Evolutionary conservation across 2,888 invertebrate genomes (phyloP).

Genomic region (Vannuccia rotundouncinata): DNA sequence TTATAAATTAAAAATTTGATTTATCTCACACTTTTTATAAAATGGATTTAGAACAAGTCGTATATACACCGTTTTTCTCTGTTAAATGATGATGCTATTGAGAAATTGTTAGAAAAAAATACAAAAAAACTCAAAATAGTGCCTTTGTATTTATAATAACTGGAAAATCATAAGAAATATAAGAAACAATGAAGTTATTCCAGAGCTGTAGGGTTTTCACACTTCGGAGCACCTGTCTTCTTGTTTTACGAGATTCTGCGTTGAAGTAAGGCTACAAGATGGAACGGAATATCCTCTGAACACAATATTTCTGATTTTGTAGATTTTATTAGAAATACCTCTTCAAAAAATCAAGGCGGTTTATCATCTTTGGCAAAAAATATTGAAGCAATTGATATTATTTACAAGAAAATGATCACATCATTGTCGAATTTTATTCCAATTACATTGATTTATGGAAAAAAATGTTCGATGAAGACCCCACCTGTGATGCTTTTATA

Average conservation of each 20-base stretch:
- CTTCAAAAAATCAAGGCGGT: constrained; percentile 9
- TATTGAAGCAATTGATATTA: neutral
- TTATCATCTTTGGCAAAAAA: neutral
- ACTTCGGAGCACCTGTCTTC: neutral
- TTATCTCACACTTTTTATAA: neutral
- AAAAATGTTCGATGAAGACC: constrained; percentile 3
- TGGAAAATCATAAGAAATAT: neutral
- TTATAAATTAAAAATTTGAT: neutral
- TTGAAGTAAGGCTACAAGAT: neutral
- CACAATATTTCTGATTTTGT: neutral
- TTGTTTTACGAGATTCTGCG: neutral
- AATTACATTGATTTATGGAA: neutral
- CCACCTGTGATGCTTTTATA: neutral
- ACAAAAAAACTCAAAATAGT: neutral
- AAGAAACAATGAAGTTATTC: neutral
- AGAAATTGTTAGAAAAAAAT: neutral
- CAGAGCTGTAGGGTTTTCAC: neutral
- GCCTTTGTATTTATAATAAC: neutral
- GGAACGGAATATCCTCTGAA: neutral
- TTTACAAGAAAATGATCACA: neutral
- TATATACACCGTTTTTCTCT: neutral
- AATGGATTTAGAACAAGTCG: neutral
- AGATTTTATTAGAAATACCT: neutral
- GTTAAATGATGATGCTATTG: neutral
- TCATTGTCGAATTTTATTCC: neutral